Conservation (phyloP, 2,797 vertebrate genomes). For the Sebastes diaconus region DNA sequence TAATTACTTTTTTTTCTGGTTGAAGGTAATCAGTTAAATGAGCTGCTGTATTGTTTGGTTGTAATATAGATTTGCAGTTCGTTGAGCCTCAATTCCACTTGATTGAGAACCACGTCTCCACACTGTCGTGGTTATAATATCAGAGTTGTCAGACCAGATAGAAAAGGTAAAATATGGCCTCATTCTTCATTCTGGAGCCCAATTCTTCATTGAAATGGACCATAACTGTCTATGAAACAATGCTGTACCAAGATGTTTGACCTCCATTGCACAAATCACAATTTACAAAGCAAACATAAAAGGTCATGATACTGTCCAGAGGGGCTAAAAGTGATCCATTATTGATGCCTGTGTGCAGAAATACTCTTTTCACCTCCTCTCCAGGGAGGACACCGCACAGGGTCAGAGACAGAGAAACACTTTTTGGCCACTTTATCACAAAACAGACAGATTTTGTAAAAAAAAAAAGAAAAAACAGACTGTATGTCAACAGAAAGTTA, state of each 20-base stretch:
- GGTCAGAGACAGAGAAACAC: background rate
- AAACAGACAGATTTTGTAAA: background rate
- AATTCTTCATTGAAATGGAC: background rate
- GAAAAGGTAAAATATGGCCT: background rate
- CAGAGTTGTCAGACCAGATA: conserved; percentile 9
- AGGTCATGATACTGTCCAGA: conserved; percentile 38
- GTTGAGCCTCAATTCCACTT: conserved; percentile 21
- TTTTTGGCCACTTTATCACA: background rate
- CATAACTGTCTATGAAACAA: conserved; percentile 1
- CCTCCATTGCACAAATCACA: conserved; percentile 20
- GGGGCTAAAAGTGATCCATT: conserved; percentile 31
- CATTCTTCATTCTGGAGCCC: background rate
- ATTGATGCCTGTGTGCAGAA: conserved; percentile 45
- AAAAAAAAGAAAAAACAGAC: background rate
- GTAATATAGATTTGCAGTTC: conserved; percentile 2
- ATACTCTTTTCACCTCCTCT: conserved; percentile 15
- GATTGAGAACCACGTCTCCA: conserved; percentile 1
- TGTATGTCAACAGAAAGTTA: background rate
- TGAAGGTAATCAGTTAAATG: conserved; percentile 32
- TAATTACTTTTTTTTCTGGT: conserved; percentile 11
- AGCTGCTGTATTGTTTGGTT: conserved; percentile 17
- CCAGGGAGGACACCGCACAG: background rate
- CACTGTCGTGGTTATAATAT: background rate
- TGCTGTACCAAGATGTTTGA: conserved; percentile 2
- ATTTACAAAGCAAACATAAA: conserved; percentile 38